phyloP scores from a whole-genome alignment of 2,797 vertebrate genomes.

The Neosilurus mollespiculum region DNA sequence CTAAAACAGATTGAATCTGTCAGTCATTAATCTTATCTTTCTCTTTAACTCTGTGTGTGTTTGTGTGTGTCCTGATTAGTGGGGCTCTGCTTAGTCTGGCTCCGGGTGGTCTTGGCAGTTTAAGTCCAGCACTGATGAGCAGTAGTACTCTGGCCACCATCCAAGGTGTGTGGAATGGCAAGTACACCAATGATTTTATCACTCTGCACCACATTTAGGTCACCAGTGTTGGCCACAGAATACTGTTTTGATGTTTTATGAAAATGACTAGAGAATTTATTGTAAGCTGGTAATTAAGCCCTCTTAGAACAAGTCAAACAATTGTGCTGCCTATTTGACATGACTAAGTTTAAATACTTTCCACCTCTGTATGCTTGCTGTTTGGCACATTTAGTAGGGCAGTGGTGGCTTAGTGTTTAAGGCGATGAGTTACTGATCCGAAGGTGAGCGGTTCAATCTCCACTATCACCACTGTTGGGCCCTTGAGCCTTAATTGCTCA shows the following conservation, averaged over 20 bases:
- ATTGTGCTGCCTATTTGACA: background rate
- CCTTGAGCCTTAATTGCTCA: too few relatives aligned
- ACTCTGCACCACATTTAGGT: slow-evolving; percentile 21
- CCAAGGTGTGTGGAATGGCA: slow-evolving; percentile 84
- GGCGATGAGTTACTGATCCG: too few relatives aligned
- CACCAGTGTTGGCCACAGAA: background rate
- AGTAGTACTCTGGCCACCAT: slow-evolving; percentile 98
- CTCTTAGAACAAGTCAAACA: background rate
- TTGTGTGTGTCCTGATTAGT: slow-evolving; percentile 70
- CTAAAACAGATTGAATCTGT: background rate
- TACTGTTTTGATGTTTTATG: background rate
- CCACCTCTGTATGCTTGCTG: background rate
- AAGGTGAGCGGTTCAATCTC: too few relatives aligned
- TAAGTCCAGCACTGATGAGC: slow-evolving; percentile 95
- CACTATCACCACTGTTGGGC: too few relatives aligned
- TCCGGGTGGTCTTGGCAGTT: slow-evolving; percentile 85
- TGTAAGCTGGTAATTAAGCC: background rate
- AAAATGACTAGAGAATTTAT: background rate
- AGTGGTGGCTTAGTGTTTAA: too few relatives aligned
- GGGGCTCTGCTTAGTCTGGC: slow-evolving; percentile 94
- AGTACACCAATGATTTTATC: slow-evolving; percentile 49
- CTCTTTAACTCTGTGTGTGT: background rate
- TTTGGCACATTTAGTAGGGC: background rate
- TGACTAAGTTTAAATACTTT: background rate
- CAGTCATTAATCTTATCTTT: background rate